phyloP scores from a whole-genome alignment of 2,888 invertebrate species.

The Asteroscopus sphinx region DNA sequence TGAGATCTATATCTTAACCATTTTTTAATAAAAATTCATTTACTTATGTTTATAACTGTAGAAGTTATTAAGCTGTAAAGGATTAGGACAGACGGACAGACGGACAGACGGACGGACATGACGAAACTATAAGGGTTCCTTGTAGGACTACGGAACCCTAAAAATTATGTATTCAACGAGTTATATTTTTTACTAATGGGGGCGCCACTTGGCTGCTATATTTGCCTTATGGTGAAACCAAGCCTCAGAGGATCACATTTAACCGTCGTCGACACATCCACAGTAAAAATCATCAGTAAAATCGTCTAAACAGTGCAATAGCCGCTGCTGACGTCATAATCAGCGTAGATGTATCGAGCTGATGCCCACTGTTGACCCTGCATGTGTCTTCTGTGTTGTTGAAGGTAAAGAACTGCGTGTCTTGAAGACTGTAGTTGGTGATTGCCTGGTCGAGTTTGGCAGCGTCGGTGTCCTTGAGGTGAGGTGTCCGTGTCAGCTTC shows the following conservation, averaged over 20 bases:
- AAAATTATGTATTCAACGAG: too few species aligned
- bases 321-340: slow-evolving; percentile 76
- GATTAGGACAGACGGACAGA: too few species aligned
- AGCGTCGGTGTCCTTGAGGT: slow-evolving; percentile 77
- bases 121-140: too few species aligned
- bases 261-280: slow-evolving; percentile 1
- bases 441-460: slow-evolving; percentile 75
- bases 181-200: too few species aligned
- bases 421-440: slow-evolving; percentile 73
- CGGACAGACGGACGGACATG: too few species aligned
- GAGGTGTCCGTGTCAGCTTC: slow-evolving; percentile 80
- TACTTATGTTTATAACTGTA: too few species aligned
- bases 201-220: too few species aligned
- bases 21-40: too few species aligned
- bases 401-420: slow-evolving; percentile 72
- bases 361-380: slow-evolving; percentile 69
- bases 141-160: too few species aligned
- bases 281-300: slow-evolving; percentile 61
- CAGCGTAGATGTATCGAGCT: slow-evolving; percentile 70
- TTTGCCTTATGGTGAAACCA: too few species aligned
- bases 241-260: not conserved
- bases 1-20: too few species aligned
- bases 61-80: too few species aligned
- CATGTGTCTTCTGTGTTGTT: slow-evolving; percentile 83
- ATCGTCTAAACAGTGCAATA: slow-evolving; percentile 71